Percentiles rank a stretch among this genome's conserved stretches.
Conservation (phyloP, 2,113 vertebrate species). For the Origma solitaria region DNA sequence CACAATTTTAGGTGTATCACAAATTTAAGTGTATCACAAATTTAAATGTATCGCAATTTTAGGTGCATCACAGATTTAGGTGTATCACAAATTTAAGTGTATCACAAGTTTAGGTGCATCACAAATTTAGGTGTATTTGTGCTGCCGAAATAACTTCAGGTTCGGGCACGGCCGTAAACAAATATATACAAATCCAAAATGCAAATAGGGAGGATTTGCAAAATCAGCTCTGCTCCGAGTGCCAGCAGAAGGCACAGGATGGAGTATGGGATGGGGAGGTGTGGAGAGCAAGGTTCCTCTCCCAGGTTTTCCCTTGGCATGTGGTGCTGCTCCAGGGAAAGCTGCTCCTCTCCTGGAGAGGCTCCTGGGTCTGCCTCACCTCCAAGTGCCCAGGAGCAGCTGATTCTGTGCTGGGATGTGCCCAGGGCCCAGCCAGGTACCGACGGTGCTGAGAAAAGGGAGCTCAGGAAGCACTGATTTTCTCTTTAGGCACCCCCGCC, state of each 20-base stretch:
- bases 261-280: background rate
- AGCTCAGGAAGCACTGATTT: background rate
- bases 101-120: background rate
- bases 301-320: background rate
- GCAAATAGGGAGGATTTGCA: conserved; percentile 18
- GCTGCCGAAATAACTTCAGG: background rate
- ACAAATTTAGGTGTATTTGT: background rate
- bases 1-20: background rate
- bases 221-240: background rate
- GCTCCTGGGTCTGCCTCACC: background rate
- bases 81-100: background rate
- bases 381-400: background rate
- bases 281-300: background rate
- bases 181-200: background rate
- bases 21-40: no score
- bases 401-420: background rate
- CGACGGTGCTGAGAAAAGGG: no score
- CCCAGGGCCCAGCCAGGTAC: background rate
- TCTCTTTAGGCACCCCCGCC: background rate
- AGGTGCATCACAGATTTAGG: background rate
- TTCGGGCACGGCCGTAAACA: background rate
- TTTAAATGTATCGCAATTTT: no score
- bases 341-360: background rate
- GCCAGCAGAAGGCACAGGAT: background rate
- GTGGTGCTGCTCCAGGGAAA: background rate